Percentiles rank a stretch among this genome's conserved stretches.
phyloP scores from a whole-genome alignment of 2,113 vertebrate genomes.

The Notiomystis cincta region DNA sequence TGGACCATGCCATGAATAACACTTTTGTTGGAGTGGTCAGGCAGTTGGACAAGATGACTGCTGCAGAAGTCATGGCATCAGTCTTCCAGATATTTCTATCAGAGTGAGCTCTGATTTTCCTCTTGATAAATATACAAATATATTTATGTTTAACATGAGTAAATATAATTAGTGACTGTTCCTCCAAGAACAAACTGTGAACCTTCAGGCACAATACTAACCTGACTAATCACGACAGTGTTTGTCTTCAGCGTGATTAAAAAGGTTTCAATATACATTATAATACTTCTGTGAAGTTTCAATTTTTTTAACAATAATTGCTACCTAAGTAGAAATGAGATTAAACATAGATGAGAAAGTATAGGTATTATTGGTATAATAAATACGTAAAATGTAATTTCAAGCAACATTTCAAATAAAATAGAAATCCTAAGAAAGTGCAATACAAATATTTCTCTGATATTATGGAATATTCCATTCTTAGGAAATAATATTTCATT shows the following conservation, averaged over 20 bases:
- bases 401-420: neutral
- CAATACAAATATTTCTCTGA: neutral
- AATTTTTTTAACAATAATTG: neutral
- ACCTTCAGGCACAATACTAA: neutral
- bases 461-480: neutral
- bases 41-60: neutral
- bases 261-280: neutral
- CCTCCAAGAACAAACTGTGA: neutral
- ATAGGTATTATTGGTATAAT: neutral
- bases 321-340: neutral
- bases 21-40: neutral
- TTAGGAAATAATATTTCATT: neutral
- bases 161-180: neutral
- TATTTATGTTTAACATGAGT: neutral
- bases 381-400: neutral
- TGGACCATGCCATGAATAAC: neutral
- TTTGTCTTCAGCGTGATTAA: neutral
- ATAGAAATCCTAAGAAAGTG: neutral
- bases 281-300: neutral
- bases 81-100: neutral
- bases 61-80: neutral
- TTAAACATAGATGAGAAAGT: neutral
- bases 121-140: neutral
- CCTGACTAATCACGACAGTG: neutral
- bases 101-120: neutral